A percentile compares a stretch with the other conserved stretches of the same genome.
Conservation (phyloP, 1,140 invertebrate species). For the Nylanderia fulva region DNA sequence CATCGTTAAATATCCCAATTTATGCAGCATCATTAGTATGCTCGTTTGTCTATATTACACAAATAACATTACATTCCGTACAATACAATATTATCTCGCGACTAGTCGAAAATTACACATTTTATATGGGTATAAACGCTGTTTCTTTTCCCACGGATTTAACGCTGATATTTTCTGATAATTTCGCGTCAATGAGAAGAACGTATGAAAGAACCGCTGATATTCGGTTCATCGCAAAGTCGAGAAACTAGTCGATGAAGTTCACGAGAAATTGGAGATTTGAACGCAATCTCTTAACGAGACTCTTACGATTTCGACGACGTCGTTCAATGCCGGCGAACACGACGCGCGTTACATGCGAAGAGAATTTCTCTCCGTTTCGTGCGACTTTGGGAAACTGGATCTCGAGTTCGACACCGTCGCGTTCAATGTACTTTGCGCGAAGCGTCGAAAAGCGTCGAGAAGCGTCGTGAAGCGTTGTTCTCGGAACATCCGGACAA, state of each 20-base stretch:
- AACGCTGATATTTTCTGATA: background rate
- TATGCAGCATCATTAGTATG: slow-evolving; percentile 23
- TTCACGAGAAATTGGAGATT: slow-evolving; percentile 32
- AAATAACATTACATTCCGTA: slow-evolving; percentile 10
- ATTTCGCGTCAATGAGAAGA: background rate
- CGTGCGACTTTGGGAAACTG: slow-evolving; percentile 48
- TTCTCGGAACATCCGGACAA: slow-evolving; percentile 13
- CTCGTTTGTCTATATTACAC: background rate
- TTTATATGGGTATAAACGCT: background rate
- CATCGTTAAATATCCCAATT: slow-evolving; percentile 22
- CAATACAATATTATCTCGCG: slow-evolving; percentile 7
- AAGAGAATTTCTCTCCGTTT: background rate
- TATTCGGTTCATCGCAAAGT: background rate
- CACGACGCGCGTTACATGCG: slow-evolving; percentile 18
- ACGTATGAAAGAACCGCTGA: slow-evolving; percentile 3
- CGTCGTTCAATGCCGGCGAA: slow-evolving; percentile 21
- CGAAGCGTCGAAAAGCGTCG: background rate
- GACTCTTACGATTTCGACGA: slow-evolving; percentile 26
- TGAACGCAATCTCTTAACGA: slow-evolving; percentile 38
- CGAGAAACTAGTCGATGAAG: slow-evolving; percentile 16
- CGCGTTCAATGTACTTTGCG: slow-evolving; percentile 41
- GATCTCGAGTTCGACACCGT: slow-evolving; percentile 41
- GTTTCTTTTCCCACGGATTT: background rate
- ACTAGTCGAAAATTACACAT: background rate
- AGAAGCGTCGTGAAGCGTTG: slow-evolving; percentile 10